Evolutionary conservation across 2,797 vertebrate genomes (phyloP).

Genomic region (Enoplosus armatus): DNA sequence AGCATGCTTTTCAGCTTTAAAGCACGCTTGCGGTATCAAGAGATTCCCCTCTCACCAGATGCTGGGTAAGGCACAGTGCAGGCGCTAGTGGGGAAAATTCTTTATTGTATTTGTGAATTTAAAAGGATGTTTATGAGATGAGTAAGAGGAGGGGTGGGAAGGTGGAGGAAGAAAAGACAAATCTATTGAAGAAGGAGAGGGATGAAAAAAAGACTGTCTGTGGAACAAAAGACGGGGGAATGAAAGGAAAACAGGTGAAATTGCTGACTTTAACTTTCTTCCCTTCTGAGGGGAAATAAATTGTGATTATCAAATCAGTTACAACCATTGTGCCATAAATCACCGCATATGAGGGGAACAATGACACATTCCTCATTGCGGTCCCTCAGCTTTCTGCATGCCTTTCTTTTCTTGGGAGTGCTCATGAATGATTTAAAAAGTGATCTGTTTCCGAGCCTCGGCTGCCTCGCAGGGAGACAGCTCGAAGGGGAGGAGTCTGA

Average conservation of each 20-base stretch:
- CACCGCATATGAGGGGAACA: conserved; percentile 76
- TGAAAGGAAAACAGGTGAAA: conserved; percentile 74
- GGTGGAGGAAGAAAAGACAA: conserved; percentile 51
- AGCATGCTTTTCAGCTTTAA: conserved; percentile 82
- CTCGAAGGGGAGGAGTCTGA: conserved; percentile 63
- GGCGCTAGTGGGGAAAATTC: conserved; percentile 60
- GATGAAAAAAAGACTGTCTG: conserved; percentile 57
- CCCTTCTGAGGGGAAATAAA: conserved; percentile 78
- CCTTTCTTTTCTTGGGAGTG: conserved; percentile 75
- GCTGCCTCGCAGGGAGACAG: conserved; percentile 64
- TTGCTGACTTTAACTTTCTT: conserved; percentile 81
- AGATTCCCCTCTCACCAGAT: conserved; percentile 77
- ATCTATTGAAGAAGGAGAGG: conserved; percentile 51
- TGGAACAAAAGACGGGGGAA: conserved; percentile 68
- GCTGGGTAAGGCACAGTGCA: conserved; percentile 63
- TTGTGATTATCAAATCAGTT: conserved; percentile 87
- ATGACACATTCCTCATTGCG: conserved; percentile 79
- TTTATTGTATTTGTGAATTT: conserved; percentile 79
- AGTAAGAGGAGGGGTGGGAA: conserved; percentile 19
- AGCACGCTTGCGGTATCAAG: conserved; percentile 75
- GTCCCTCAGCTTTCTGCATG: conserved; percentile 75
- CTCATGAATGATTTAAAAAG: conserved; percentile 86
- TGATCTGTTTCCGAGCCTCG: conserved; percentile 76
- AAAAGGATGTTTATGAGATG: conserved; percentile 76
- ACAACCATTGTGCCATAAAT: conserved; percentile 83